Percentiles rank a stretch among this genome's conserved stretches.
Conservation (phyloP, 2,797 vertebrate species). For the Pseudochromis fuscus region DNA sequence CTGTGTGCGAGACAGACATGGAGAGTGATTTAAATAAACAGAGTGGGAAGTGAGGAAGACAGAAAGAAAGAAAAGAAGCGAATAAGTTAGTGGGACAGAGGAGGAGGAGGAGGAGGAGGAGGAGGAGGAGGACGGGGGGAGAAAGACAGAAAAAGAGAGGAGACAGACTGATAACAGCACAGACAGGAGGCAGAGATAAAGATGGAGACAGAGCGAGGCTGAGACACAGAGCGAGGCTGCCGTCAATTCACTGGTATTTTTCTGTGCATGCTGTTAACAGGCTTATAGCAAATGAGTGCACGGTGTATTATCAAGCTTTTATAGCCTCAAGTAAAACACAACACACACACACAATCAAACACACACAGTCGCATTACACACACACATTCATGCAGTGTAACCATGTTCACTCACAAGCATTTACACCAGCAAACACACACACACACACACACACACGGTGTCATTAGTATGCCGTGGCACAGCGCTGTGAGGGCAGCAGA, state of each 20-base stretch:
- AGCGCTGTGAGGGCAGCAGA: constrained; percentile 77
- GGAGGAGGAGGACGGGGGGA: constrained; percentile 6
- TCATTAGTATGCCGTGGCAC: constrained; percentile 80
- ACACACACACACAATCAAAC: constrained; percentile 56
- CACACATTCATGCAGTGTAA: constrained; percentile 30
- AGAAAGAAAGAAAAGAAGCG: constrained; percentile 23
- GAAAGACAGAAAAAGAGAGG: constrained; percentile 49
- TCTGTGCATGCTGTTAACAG: constrained; percentile 76
- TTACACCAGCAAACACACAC: constrained; percentile 62
- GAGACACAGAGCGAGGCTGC: constrained; percentile 33
- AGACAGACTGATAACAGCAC: constrained; percentile 46
- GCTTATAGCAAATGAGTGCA: constrained; percentile 84
- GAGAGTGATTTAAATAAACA: constrained; percentile 48
- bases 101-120: constrained; percentile 17
- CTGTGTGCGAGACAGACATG: constrained; percentile 13
- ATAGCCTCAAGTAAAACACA: constrained; percentile 73
- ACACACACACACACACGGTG: constrained; percentile 55
- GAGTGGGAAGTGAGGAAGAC: constrained; percentile 29
- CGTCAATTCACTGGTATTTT: constrained; percentile 73
- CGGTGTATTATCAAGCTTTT: constrained; percentile 78
- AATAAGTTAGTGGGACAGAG: constrained; percentile 34
- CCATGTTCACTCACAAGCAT: constrained; percentile 52
- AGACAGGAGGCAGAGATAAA: constrained; percentile 28
- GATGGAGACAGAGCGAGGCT: constrained; percentile 7
- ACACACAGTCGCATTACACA: constrained; percentile 47